A percentile compares a stretch with the other conserved stretches of the same genome.
phyloP scores from a whole-genome alignment of 2,797 vertebrate species.

The Leuciscus waleckii region DNA sequence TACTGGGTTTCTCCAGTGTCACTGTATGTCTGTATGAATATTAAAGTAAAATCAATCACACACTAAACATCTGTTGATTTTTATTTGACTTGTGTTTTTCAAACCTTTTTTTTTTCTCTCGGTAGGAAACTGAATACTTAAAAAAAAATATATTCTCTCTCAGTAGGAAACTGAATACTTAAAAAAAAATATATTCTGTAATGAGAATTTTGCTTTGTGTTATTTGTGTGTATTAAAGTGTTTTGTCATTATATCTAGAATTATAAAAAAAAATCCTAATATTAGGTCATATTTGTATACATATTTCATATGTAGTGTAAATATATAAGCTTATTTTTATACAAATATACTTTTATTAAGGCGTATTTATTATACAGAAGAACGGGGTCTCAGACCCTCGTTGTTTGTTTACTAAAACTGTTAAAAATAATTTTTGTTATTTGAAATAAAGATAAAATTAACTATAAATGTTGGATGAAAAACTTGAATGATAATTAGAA shows the following conservation, averaged over 20 bases:
- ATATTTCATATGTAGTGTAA: background rate
- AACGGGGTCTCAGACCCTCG: background rate
- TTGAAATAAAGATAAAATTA: background rate
- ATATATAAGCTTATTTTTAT: background rate
- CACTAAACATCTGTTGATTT: constrained; percentile 10
- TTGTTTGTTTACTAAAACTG: background rate
- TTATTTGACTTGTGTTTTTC: background rate
- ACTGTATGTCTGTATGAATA: background rate
- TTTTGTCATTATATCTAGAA: constrained; percentile 67
- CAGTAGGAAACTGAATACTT: background rate
- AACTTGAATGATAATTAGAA: background rate
- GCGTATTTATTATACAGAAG: background rate
- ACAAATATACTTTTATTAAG: background rate
- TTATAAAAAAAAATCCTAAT: constrained; percentile 42
- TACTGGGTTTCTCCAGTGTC: background rate
- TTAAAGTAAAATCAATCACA: constrained; percentile 32
- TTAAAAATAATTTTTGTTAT: background rate
- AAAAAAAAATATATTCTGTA: background rate
- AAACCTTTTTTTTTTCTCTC: background rate
- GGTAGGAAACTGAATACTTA: background rate
- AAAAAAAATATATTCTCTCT: background rate
- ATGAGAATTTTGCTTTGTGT: background rate
- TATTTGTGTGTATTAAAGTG: background rate
- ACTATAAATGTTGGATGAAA: background rate
- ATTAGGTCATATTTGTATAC: background rate